phyloP scores from a whole-genome alignment of 2,113 vertebrate species.

The Catagonus wagneri region DNA sequence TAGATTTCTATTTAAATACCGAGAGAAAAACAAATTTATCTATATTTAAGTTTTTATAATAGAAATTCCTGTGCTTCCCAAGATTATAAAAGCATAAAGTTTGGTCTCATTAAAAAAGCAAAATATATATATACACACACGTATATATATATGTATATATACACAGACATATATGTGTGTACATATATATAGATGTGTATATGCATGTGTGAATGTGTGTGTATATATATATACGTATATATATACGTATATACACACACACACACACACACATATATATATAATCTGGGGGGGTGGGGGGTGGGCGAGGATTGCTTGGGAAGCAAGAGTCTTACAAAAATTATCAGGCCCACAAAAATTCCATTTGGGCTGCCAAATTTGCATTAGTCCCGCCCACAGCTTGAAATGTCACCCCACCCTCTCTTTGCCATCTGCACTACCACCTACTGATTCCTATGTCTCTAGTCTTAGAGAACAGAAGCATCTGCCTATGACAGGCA shows the following conservation, averaged over 20 bases:
- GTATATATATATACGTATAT: neutral
- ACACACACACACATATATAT: neutral
- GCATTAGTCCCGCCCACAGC: constrained; percentile 83
- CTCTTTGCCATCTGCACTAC: constrained; percentile 82
- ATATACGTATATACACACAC: accelerated
- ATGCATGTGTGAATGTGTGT: too few species aligned
- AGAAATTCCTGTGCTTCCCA: neutral
- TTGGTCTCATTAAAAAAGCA: neutral
- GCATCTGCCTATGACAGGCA: constrained; percentile 81
- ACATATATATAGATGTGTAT: neutral
- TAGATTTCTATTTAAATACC: neutral
- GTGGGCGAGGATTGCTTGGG: constrained; percentile 40
- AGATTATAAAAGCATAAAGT: neutral
- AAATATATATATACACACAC: neutral
- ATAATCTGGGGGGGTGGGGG: neutral
- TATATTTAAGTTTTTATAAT: constrained; percentile 11
- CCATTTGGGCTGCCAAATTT: constrained; percentile 81
- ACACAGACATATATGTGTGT: neutral
- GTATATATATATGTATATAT: neutral
- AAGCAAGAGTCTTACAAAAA: constrained; percentile 76
- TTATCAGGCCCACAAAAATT: constrained; percentile 78
- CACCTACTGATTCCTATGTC: constrained; percentile 83
- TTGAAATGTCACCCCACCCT: constrained; percentile 83
- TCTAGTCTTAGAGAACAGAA: constrained; percentile 80
- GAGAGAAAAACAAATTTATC: neutral